Percentiles rank a stretch among this genome's conserved stretches.
phyloP scores from a whole-genome alignment of 1,140 invertebrate species.

The Mylabris phalerata region DNA sequence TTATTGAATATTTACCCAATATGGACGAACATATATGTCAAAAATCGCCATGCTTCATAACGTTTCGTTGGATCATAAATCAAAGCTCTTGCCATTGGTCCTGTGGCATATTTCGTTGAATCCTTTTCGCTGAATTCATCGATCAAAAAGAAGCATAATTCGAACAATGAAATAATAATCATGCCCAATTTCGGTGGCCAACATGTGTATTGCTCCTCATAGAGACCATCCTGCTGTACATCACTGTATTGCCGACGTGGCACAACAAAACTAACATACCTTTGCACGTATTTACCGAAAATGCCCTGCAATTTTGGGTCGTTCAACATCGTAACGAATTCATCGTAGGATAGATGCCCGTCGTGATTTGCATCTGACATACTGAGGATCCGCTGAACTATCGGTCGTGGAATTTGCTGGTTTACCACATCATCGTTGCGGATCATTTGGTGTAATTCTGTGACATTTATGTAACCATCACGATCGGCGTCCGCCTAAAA shows the following conservation, averaged over 20 bases:
- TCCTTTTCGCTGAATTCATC: conserved; percentile 47
- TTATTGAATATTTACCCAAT: conserved; percentile 63
- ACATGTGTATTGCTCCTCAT: conserved; percentile 81
- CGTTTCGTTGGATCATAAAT: conserved; percentile 88
- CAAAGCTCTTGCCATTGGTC: conserved; percentile 68
- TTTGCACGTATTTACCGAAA: conserved; percentile 46
- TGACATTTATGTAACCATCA: conserved; percentile 65
- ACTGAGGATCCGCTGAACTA: conserved; percentile 62
- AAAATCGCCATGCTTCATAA: conserved; percentile 84
- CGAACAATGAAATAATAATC: conserved; percentile 66
- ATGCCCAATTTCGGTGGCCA: conserved; percentile 81
- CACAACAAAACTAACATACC: conserved; percentile 38
- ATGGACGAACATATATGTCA: conserved; percentile 97
- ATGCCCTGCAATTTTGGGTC: conserved; percentile 53
- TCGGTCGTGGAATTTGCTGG: conserved; percentile 63
- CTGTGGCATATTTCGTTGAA: conserved; percentile 46
- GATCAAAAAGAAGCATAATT: conserved; percentile 62
- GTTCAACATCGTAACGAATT: conserved; percentile 74
- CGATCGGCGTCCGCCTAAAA: conserved; percentile 67
- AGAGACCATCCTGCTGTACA: conserved; percentile 43
- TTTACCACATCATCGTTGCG: conserved; percentile 50
- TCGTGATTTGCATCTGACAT: conserved; percentile 65
- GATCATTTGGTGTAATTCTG: conserved; percentile 58
- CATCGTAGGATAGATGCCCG: conserved; percentile 65
- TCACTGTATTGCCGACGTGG: conserved; percentile 24